Base-by-base conservation (phyloP, 2,113 vertebrate genomes). In the Odocoileus virginianus region DNA sequence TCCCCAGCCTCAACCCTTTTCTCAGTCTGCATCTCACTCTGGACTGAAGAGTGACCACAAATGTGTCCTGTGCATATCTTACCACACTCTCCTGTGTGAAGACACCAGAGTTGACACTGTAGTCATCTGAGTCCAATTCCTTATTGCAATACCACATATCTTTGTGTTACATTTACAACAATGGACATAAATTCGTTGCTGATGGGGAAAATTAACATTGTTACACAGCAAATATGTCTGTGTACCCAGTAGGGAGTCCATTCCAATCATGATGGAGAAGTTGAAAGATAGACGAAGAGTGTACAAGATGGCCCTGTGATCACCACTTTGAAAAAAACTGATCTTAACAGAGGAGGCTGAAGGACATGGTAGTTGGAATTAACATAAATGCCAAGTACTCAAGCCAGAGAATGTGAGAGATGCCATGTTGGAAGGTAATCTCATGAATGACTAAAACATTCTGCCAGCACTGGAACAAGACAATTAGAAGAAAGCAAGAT, bases 401-500 rank as follows among this genome's bases (percentile, higher is more conserved):
- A 33, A 52, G 57, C 33, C 76, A 61, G 11, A 93, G 64, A 30
- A 43, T 36, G 2, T 87, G 45, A 83, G 45, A 89, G 25, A 6
- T 47, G 54, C 16, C 61, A 0, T 25, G 14, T 95, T 79, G 96
- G 54, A 96, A 90, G 67, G 54, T 71, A 88, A 5, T 52, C 30
- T 52, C 60, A 40, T n/a, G n/a, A 93, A 60, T 61, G 28, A 88
- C 36, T 61, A 13, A 85, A 86, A 27, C 86, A 57, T 67, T 89
- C 43, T 86, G 50, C 33, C 67, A 57, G 54, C 14, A 84, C n/a
- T 92, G 74, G 54, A 79, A 58, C 36, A 95, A 96, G 30, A n/a
- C 91, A 92, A 87, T 83, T 33, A 64, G 78, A 88, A 95, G 89
- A 30, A 87, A 95, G 25, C 50, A 87, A 96, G 92, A 83, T 21